Evolutionary conservation across 1,140 invertebrate species (phyloP), one percentile per base, ranked within the genome.

Genomic region (Propsilocerus akamusi): DNA sequence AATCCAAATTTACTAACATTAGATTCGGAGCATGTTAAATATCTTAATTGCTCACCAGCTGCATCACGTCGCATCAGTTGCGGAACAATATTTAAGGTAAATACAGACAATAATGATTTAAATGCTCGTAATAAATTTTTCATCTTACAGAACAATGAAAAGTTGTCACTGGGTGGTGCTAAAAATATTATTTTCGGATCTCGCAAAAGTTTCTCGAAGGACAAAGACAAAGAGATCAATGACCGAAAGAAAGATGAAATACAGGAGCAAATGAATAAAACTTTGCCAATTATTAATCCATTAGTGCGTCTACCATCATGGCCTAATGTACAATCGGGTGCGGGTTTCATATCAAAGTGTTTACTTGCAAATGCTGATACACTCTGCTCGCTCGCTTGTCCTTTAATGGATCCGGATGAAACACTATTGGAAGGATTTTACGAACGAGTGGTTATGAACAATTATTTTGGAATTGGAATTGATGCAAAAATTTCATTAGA

Each of bases 381-480:
- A 10, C 69, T 97, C 0, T 96, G 92, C 70, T 91, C 92, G 26
- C 87, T 91, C 5, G 90, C 89, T 11, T 91, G 89, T 53, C 91
- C 91, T 4, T 68, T 95, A 11, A 89, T 94, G 78, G 89, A 94
- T 66, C 81, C 83, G 0, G 87, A 93, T 65, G 86, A 94, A 60
- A 87, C 88, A 6, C 71, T 88, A 10, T 65, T 90, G 69, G 87
- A 92, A 69, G 89, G 90, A 4, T 96, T 91, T 65, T 84, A 84
- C 56, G 94, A 97, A 67, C 80, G 83, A 54, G 93, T 89, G 54
- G 93, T 97, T 1, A 97, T 99, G 94, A 98, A 97, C 63, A 97
- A 98, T 65, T 99, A 99, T 66, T 98, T 98, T 68, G 95, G 95
- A 1, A 98, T 99, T 62, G 95, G 95, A 11, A 90, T 98, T 46